Percentiles rank a stretch among this genome's conserved stretches.
phyloP scores from a whole-genome alignment of 2,888 invertebrate genomes.

The Campoplex capitator region DNA sequence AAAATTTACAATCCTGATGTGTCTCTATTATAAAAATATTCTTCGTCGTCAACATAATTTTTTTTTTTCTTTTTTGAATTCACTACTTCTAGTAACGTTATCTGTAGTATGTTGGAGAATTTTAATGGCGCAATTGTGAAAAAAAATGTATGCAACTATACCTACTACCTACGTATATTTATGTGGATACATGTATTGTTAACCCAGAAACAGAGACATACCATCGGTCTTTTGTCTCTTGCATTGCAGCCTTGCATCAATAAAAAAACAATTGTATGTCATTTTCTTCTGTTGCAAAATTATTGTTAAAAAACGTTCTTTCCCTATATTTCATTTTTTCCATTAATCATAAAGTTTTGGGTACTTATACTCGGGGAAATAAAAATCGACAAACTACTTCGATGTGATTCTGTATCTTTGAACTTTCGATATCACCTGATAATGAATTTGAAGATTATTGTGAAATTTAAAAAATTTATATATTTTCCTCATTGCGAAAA shows the following conservation, averaged over 20 bases:
- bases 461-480: too few species aligned
- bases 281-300: not conserved
- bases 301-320: not conserved
- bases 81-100: not conserved
- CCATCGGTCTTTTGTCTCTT: slow-evolving; percentile 42
- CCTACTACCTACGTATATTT: not conserved
- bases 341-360: not conserved
- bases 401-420: not conserved
- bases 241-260: slow-evolving; percentile 55
- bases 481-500: too few species aligned
- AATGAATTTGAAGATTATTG: too few species aligned
- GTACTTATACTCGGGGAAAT: not conserved
- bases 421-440: not conserved
- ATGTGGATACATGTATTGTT: slow-evolving; percentile 21
- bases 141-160: slow-evolving; percentile 9
- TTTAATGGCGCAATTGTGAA: slow-evolving; percentile 3
- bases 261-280: slow-evolving; percentile 49
- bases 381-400: not conserved
- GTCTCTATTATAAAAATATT: slow-evolving; percentile 31
- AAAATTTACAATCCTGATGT: slow-evolving; percentile 26
- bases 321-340: not conserved
- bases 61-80: slow-evolving; percentile 1
- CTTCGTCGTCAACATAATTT: slow-evolving; percentile 1
- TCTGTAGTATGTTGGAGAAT: slow-evolving; percentile 21
- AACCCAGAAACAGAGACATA: slow-evolving; percentile 44